Evolutionary conservation across 2,888 invertebrate genomes (phyloP).

Genomic region (Amaurobius ferox): DNA sequence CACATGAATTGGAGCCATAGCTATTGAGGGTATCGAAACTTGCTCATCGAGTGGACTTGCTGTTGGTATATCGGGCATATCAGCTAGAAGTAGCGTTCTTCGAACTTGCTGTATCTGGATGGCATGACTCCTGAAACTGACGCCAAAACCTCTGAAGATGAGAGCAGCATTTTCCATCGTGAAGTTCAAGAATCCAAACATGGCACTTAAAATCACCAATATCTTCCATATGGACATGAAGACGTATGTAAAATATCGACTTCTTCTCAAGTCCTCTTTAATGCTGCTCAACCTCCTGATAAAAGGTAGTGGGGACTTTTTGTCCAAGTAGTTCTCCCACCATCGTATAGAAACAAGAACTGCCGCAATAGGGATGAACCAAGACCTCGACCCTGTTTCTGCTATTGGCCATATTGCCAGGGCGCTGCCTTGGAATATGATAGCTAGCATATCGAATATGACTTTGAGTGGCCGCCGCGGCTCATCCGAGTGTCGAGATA

Average conservation of each 20-base stretch:
- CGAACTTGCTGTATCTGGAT: slow-evolving; percentile 57
- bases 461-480: slow-evolving; percentile 78
- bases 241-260: slow-evolving; percentile 92
- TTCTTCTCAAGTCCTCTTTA: slow-evolving; percentile 87
- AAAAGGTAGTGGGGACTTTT: slow-evolving; percentile 88
- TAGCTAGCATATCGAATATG: slow-evolving; percentile 81
- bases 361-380: slow-evolving; percentile 91
- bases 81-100: slow-evolving; percentile 28
- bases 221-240: slow-evolving; percentile 96
- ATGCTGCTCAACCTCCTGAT: slow-evolving; percentile 86
- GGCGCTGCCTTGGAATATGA: slow-evolving; percentile 83
- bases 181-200: slow-evolving; percentile 85
- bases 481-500: slow-evolving; percentile 78
- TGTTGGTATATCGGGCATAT: slow-evolving; percentile 66
- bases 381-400: slow-evolving; percentile 78
- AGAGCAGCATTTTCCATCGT: slow-evolving; percentile 87
- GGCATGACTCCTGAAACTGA: slow-evolving; percentile 87
- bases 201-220: slow-evolving; percentile 85
- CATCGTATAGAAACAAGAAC: slow-evolving; percentile 93
- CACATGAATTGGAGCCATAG: slow-evolving; percentile 76
- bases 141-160: slow-evolving; percentile 86
- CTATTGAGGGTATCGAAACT: slow-evolving; percentile 40
- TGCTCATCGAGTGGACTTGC: slow-evolving; percentile 63
- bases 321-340: slow-evolving; percentile 98
- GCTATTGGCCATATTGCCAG: slow-evolving; percentile 84